A percentile compares a stretch with the other conserved stretches of the same genome.
Conservation (phyloP, 2,113 vertebrate genomes). For the Dromaius novaehollandiae region DNA sequence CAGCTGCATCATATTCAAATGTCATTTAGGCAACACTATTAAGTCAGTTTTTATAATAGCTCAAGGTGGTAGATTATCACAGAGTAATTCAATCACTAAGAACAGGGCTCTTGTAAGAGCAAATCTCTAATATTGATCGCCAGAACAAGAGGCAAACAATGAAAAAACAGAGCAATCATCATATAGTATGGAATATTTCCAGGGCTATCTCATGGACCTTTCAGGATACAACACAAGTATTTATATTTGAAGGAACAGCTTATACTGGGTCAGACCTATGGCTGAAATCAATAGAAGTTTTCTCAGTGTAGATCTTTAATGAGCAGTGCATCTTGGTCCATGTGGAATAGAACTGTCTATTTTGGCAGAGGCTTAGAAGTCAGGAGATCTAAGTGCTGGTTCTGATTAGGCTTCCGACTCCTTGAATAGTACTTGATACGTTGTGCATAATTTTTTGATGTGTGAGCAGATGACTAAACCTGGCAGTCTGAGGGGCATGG, state of each 20-base stretch:
- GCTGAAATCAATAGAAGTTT: background rate
- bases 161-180: background rate
- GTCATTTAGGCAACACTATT: constrained; percentile 30
- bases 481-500: background rate
- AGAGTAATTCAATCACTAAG: constrained; percentile 34
- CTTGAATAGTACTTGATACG: background rate
- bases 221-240: background rate
- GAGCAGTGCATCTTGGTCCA: background rate
- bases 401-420: background rate
- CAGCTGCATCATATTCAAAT: constrained; percentile 52
- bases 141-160: constrained; percentile 29
- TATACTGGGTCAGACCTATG: background rate
- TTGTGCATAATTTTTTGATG: background rate
- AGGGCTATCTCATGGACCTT: background rate
- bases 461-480: background rate
- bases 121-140: constrained; percentile 47
- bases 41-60: constrained; percentile 49
- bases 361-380: background rate
- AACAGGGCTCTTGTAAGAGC: constrained; percentile 9
- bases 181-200: constrained; percentile 1
- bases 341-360: background rate
- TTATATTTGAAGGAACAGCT: background rate
- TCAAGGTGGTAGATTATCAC: constrained; percentile 26
- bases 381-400: background rate
- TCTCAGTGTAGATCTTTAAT: background rate